Evolutionary conservation across 2,113 vertebrate species (phyloP).

Genomic region (Prinia subflava): DNA sequence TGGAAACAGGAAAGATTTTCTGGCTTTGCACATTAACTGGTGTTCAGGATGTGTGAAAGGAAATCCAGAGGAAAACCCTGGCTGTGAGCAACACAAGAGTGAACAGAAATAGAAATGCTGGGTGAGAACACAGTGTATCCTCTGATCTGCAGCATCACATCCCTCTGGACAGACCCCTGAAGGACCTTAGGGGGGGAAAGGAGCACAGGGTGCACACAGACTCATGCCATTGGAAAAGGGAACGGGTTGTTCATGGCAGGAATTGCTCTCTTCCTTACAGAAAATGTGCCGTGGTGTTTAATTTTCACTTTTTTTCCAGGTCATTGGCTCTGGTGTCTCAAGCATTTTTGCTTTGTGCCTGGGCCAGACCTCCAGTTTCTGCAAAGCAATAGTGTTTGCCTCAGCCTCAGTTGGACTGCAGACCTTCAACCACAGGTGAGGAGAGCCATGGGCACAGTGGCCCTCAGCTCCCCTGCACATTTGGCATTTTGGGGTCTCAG

Average conservation of each 20-base stretch:
- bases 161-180: background rate
- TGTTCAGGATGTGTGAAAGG: background rate
- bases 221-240: background rate
- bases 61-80: background rate
- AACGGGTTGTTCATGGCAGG: background rate
- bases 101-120: background rate
- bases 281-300: background rate
- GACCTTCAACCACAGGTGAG: conserved; percentile 94
- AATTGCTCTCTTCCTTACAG: background rate
- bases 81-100: background rate
- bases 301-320: conserved; percentile 66
- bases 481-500: background rate
- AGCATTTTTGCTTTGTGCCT: conserved; percentile 87
- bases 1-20: background rate
- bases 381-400: conserved; percentile 84
- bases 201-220: background rate
- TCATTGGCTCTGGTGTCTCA: conserved; percentile 89
- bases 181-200: accelerated
- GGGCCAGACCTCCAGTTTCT: conserved; percentile 85
- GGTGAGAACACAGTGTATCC: background rate
- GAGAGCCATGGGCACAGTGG: accelerated
- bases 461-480: background rate
- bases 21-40: background rate
- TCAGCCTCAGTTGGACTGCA: conserved; percentile 87
- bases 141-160: background rate